Conservation (phyloP, 2,888 invertebrate genomes). For the Cataglyphis rosenhaueri region DNA sequence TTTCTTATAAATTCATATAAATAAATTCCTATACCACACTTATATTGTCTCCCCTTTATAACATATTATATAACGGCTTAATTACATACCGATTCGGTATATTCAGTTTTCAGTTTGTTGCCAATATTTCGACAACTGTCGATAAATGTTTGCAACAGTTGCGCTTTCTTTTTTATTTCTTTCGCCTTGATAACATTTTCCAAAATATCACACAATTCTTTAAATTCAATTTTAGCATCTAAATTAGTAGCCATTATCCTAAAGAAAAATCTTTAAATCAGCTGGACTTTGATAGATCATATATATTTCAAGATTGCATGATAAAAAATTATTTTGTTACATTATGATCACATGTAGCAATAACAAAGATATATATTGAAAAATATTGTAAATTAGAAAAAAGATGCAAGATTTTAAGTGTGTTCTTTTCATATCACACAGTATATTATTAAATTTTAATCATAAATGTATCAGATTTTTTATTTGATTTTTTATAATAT, state of each 20-base stretch:
- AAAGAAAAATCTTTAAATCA: neutral
- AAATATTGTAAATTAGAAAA: conserved; percentile 9
- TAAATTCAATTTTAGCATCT: conserved; percentile 85
- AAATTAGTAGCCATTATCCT: conserved; percentile 22
- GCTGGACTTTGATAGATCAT: neutral
- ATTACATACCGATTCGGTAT: conserved; percentile 79
- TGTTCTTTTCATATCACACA: neutral
- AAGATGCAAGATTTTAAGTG: neutral
- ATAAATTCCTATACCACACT: neutral
- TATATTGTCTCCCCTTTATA: neutral
- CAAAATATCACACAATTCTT: conserved; percentile 87
- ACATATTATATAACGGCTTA: neutral
- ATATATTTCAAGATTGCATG: neutral
- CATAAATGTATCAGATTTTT: neutral
- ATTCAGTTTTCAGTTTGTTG: conserved; percentile 79
- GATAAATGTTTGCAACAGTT: conserved; percentile 86
- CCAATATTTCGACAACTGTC: conserved; percentile 85
- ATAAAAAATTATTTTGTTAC: neutral
- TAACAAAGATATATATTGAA: neutral
- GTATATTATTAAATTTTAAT: neutral
- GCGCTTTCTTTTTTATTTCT: conserved; percentile 85
- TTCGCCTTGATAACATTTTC: conserved; percentile 87
- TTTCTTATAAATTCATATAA: neutral
- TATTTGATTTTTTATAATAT: neutral
- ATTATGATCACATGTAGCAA: conserved; percentile 1